Conservation (phyloP, 2,888 invertebrate genomes). For the Zelleria hepariella region DNA sequence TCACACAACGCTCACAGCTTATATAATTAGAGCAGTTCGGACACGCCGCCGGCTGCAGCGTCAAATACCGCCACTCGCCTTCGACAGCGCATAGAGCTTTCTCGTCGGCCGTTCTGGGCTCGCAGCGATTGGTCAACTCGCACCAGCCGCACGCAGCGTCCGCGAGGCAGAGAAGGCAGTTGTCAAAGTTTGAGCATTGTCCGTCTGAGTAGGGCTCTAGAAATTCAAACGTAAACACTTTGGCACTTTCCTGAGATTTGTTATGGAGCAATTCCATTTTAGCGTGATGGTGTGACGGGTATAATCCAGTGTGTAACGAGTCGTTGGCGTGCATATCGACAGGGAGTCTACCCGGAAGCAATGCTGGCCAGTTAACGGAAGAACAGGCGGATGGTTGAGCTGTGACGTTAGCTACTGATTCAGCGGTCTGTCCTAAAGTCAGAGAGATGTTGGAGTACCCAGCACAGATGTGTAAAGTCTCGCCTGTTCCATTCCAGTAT, state of each 20-base stretch:
- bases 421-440: slow-evolving; percentile 58
- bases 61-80: slow-evolving; percentile 83
- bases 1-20: slow-evolving; percentile 87
- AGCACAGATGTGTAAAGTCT: slow-evolving; percentile 82
- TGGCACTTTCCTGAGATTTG: slow-evolving; percentile 79
- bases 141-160: slow-evolving; percentile 96
- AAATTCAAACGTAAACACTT: slow-evolving; percentile 89
- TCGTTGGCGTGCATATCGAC: slow-evolving; percentile 79
- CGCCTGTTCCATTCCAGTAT: slow-evolving; percentile 77
- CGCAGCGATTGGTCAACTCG: slow-evolving; percentile 79
- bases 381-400: slow-evolving; percentile 81
- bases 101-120: slow-evolving; percentile 78
- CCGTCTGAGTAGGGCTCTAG: slow-evolving; percentile 90
- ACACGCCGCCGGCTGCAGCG: slow-evolving; percentile 86
- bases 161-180: slow-evolving; percentile 89
- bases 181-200: slow-evolving; percentile 81
- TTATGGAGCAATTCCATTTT: slow-evolving; percentile 88
- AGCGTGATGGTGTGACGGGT: slow-evolving; percentile 78
- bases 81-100: slow-evolving; percentile 69
- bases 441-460: slow-evolving; percentile 83
- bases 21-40: slow-evolving; percentile 92
- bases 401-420: slow-evolving; percentile 74
- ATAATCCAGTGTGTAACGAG: slow-evolving; percentile 67
- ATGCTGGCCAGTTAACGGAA: slow-evolving; percentile 76
- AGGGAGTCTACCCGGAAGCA: slow-evolving; percentile 75